Base-by-base conservation (phyloP, 2,888 invertebrate species). In the Phengaris alcon region DNA sequence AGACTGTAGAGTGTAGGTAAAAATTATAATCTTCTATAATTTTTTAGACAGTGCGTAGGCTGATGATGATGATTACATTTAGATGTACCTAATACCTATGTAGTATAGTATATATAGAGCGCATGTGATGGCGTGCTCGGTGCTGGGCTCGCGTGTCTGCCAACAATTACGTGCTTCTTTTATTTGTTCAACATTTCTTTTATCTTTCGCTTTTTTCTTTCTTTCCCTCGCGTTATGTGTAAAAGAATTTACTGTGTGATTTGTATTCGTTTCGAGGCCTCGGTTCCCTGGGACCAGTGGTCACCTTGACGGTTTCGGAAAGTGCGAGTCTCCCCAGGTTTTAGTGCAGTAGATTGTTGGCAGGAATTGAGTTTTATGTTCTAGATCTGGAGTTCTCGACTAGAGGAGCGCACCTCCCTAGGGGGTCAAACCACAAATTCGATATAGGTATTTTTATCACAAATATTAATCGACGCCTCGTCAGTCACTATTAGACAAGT, bases 131-230 rank as follows among this genome's bases (percentile, higher is more conserved):
- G 77, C 76, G 76, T 76, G 77, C 75, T 46, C 6, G 44, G 59
- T 10, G 35, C 35, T 35, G 35, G 35, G 35, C 51, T 76, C 74
- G 77, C 77, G 77, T 77, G 70, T 74, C 70, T 15, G 69, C 46
- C 76, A n/a, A 57, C 76, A 76, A 76, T 76, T 76, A 76, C 74
- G 70, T 59, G 69, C 75, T 77, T 76, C 77, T 79, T 79, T 79
- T 79, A 77, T 81, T 81, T 80, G 79, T 77, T 79, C 76, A 79
- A 75, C 76, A 77, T 79, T 80, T 79, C 77, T 79, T 79, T 78
- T 79, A 73, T 80, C 77, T 80, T 72, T 54, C 22, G 35, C 77
- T 79, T 77, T 77, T 75, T 75, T 77, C 76, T 78, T 74, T 76
- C 68, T 72, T 78, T 69, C 76, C 75, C 74, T 77, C 77, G 72